phyloP scores from a whole-genome alignment of 2,888 invertebrate species.

The Oxyscelio sp. region DNA sequence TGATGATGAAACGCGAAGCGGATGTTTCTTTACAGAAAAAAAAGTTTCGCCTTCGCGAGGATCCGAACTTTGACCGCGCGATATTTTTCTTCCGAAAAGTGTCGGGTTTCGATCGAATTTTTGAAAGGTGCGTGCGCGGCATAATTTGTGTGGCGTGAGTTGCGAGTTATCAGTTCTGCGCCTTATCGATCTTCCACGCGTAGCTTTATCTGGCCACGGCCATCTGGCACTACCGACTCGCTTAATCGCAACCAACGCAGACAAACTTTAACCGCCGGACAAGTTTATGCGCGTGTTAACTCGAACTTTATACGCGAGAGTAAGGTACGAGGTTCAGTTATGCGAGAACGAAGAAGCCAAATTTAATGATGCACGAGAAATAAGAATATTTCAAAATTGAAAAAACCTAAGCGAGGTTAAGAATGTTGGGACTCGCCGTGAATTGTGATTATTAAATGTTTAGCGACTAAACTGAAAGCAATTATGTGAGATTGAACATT shows the following conservation, averaged over 20 bases:
- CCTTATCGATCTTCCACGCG: slow-evolving; percentile 63
- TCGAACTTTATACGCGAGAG: slow-evolving; percentile 50
- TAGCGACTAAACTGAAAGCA: no score
- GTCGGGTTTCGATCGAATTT: no score
- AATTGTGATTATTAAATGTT: no score
- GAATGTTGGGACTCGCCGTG: no score
- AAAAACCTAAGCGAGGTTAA: no score
- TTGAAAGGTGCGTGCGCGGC: slow-evolving; percentile 38
- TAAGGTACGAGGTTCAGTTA: slow-evolving; percentile 42
- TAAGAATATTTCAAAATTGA: no score
- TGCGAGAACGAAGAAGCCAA: slow-evolving; percentile 5
- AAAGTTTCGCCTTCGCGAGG: no score
- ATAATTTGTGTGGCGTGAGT: slow-evolving; percentile 48
- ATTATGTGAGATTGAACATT: no score
- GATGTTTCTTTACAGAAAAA: no score
- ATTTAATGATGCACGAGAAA: slow-evolving; percentile 3
- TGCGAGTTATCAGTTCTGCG: slow-evolving; percentile 61
- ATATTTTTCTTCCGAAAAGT: no score
- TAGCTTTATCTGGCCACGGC: slow-evolving; percentile 52
- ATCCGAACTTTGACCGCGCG: no score
- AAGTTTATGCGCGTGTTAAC: slow-evolving; percentile 57
- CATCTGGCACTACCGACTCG: slow-evolving; percentile 49
- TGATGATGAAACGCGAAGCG: no score
- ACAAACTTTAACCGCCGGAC: slow-evolving; percentile 57
- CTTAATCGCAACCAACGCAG: slow-evolving; percentile 56